Conservation (phyloP, 2,888 invertebrate species). For the Diloba caeruleocephala region DNA sequence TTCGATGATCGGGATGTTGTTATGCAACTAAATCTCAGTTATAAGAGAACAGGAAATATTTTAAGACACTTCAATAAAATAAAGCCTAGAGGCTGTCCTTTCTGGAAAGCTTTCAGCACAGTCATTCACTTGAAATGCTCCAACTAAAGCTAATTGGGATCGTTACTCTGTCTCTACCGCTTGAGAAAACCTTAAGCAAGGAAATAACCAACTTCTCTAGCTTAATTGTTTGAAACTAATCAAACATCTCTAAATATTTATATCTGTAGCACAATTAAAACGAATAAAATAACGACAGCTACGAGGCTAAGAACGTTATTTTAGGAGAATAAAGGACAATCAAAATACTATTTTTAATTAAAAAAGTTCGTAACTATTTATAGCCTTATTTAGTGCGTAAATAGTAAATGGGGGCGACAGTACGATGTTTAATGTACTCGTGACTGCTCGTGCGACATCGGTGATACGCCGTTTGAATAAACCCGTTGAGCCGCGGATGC, state of each 20-base stretch:
- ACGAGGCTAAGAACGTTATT: background rate
- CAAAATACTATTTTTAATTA: slow-evolving; percentile 36
- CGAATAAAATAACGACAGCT: slow-evolving; percentile 2
- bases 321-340: slow-evolving; percentile 10
- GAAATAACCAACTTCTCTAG: slow-evolving; percentile 10
- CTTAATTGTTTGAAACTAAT: slow-evolving; percentile 13
- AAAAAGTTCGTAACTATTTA: slow-evolving; percentile 19
- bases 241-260: slow-evolving; percentile 1
- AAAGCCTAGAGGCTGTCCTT: slow-evolving; percentile 32
- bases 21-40: background rate
- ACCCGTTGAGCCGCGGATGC: slow-evolving; percentile 39
- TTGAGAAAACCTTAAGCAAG: slow-evolving; percentile 16
- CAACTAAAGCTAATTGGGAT: slow-evolving; percentile 18
- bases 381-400: slow-evolving; percentile 14
- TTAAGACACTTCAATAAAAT: slow-evolving; percentile 9
- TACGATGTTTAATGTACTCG: slow-evolving; percentile 50
- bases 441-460: slow-evolving; percentile 40
- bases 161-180: slow-evolving; percentile 20
- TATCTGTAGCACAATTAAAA: background rate
- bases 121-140: slow-evolving; percentile 18
- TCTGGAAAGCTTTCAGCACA: slow-evolving; percentile 20
- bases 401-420: slow-evolving; percentile 43
- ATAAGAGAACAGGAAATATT: background rate
- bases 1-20: too few relatives aligned
- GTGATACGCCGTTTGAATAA: slow-evolving; percentile 50